These are phyloP conservation scores for Coreoperca whiteheadi DNA, from an alignment of 2,113 vertebrate species.

Conservation along the genomic window DNA sequence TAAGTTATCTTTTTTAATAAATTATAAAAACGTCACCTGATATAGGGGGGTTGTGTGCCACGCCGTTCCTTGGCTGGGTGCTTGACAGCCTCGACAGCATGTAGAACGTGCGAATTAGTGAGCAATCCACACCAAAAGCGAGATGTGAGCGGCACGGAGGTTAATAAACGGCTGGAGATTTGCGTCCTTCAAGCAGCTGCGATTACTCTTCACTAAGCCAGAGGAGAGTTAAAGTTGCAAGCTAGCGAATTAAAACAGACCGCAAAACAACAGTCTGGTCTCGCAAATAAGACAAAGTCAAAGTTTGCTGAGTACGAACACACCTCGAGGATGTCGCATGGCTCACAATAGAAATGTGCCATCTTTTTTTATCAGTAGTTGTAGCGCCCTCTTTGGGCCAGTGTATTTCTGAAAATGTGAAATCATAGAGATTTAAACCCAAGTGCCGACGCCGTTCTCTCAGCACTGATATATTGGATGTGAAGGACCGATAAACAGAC, in stretches of 20 bases:
- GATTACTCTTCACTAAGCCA: too few species aligned
- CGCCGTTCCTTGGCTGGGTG: background rate
- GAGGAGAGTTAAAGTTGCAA: background rate
- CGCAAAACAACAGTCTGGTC: too few species aligned
- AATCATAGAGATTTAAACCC: too few species aligned
- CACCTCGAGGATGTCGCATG: background rate
- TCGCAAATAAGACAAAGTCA: too few species aligned
- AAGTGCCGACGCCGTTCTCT: too few species aligned
- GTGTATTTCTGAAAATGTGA: background rate
- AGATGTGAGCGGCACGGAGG: background rate
- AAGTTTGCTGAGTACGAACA: too few species aligned
- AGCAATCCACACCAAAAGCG: background rate
- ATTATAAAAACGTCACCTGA: background rate
- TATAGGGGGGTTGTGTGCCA: background rate
- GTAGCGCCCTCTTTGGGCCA: background rate
- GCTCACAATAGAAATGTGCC: background rate
- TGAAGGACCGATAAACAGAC: conserved; percentile 11
- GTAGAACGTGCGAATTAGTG: background rate
- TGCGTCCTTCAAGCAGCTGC: too few species aligned
- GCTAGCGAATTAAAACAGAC: background rate
- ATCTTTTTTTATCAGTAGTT: background rate
- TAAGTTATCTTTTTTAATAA: background rate
- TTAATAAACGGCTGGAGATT: background rate
- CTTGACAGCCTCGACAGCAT: background rate
- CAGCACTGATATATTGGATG: background rate